phyloP scores from a whole-genome alignment of 2,113 vertebrate species.

The Oophaga pumilio region DNA sequence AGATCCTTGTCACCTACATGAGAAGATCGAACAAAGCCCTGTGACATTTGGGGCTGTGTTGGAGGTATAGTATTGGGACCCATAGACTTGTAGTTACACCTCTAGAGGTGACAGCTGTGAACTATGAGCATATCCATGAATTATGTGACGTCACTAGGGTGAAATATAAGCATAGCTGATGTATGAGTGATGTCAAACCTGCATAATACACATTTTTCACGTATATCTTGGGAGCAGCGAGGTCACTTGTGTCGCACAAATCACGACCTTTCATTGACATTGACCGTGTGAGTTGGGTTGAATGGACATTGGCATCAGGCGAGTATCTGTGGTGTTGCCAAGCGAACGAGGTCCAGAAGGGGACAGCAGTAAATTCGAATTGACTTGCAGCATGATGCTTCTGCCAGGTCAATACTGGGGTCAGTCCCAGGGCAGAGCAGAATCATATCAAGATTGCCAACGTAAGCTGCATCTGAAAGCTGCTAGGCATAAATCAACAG shows the following conservation, averaged over 20 bases:
- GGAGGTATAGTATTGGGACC: too few species aligned
- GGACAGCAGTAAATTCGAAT: constrained; percentile 17
- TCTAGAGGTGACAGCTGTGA: too few species aligned
- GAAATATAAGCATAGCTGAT: too few species aligned
- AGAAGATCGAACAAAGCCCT: too few species aligned
- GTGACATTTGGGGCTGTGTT: too few species aligned
- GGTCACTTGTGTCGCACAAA: background rate
- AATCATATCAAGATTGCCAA: constrained; percentile 44
- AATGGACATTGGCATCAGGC: background rate
- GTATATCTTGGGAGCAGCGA: background rate
- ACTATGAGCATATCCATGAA: too few species aligned
- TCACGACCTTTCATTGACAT: background rate
- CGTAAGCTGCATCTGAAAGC: constrained; percentile 33
- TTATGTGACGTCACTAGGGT: too few species aligned
- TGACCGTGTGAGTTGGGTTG: background rate
- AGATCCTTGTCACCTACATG: too few species aligned
- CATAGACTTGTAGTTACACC: too few species aligned
- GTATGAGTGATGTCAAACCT: background rate
- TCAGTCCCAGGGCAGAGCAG: constrained; percentile 32
- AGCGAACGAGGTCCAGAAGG: constrained; percentile 4
- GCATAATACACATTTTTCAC: background rate
- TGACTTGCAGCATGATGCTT: constrained; percentile 15
- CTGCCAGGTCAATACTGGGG: constrained; percentile 40
- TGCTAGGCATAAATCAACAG: constrained; percentile 14
- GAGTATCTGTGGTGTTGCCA: constrained; percentile 12